Base-by-base conservation (phyloP, 2,113 vertebrate genomes). In the Scalopus aquaticus region DNA sequence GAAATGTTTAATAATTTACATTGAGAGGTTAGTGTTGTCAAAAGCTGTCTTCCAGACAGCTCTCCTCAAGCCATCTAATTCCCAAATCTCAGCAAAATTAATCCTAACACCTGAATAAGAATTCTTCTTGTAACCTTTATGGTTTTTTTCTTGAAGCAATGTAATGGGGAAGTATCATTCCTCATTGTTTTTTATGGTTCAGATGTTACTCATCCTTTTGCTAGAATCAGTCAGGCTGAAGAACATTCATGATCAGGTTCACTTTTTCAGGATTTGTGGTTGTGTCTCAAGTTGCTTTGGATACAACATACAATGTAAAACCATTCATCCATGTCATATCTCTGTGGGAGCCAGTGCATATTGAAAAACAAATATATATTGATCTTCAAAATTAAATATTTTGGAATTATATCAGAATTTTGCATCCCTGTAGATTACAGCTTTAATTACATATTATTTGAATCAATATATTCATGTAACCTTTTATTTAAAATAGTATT, bases 401-500 rank as follows among this genome's bases (percentile, higher is more conserved):
- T 83, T 72, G 20, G 13, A 80, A 86, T 91, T 83, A 37, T 70
- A 73, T 69, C 28, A 91, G 28, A 77, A 28, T 93, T 96, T 83
- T 64, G 3, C 77, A 76, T 92, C 16, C 24, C 28, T 79, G 32
- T 90, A 65, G 24, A 46, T 69, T 87, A 70, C 15, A 64, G 20
- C 42, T 20, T 32, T 91, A 88, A 88, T 83, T 95, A 78, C 83
- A 28, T 95, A 58, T 44, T 93, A 80, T 70, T 62, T 90, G 42
- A 95, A 64, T 74, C 64, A 95, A 44, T 91, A 89, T 83, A 64
- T 69, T 93, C 28, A 93, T 77, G 22, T 95, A 83, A 79, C 26
- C 24, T 88, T 94, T 93, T 93, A 82, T 82, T 97, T 5, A 82
- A 93, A 93, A 46, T 96, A 20, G 46, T 78, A 67, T 42, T 78